Base-by-base conservation (phyloP, 64 coral and sea anemone species). In the Hydrozoanthus tunicans region DNA sequence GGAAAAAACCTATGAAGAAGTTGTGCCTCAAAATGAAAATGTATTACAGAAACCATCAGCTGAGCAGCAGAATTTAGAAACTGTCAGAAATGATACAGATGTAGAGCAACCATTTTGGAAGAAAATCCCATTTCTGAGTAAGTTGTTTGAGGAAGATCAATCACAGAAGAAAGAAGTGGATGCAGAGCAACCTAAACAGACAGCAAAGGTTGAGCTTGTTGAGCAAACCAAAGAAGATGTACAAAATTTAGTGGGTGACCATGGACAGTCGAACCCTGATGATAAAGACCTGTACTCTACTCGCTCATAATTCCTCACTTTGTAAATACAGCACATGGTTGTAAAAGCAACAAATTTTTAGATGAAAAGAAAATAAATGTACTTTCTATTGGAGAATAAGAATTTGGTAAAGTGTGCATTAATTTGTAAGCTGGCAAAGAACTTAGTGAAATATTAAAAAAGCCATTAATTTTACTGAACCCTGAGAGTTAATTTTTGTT, bases 261-360 rank as follows among this genome's bases (percentile, higher is more conserved):
- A 78, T 57, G 95, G 94, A 43, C 32, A 43, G 32, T 43, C 32
- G 32, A 43, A 43, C 32, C 32, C 32, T 43, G 32, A 43, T 43
- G 32, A 43, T 70, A 97, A 97, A 54, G 95, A 97, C 64, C 94
- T 97, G 92, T 97, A 97, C 51, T 89, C 92, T 3, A 97, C 95
- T 14, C 73, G 95, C 9, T 91, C 92, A 58, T 96, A 68, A 91
- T 43, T 43, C 32, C 32, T 43, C 32, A 43, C 32, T 43, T 43
- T 43, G 32, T 43, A 43, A 43, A 43, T 43, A 43, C 32, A 43
- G 32, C 32, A 43, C 32, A 43, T 43, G 32, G 32, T 43, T 43
- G 32, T 43, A 43, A 43, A 43, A 1, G 32, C 32, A 43, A 43
- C 32, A 43, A 43, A 43, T 2, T 43, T 43, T 43, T 43, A 43